A percentile compares a stretch with the other conserved stretches of the same genome.
phyloP scores from a whole-genome alignment of 1,140 invertebrate species.

The Dendrolimus kikuchii region DNA sequence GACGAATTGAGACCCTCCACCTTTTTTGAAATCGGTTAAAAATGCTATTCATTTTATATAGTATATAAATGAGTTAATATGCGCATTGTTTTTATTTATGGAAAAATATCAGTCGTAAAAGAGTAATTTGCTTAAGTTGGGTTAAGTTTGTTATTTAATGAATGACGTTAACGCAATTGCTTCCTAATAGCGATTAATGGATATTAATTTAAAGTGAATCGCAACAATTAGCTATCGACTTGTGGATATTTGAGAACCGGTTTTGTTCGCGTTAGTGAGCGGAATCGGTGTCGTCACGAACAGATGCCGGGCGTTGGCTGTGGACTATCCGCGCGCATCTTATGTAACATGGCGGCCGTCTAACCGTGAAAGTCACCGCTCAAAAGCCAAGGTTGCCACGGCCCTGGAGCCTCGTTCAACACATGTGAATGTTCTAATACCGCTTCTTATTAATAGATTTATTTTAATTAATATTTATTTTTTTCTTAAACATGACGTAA shows the following conservation, averaged over 20 bases:
- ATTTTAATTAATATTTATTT: constrained; percentile 39
- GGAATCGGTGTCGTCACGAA: constrained; percentile 50
- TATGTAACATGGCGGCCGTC: constrained; percentile 58
- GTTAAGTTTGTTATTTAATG: too few species aligned
- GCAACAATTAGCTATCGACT: too few species aligned
- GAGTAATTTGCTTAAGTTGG: too few species aligned
- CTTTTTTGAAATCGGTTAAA: too few species aligned
- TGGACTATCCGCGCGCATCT: constrained; percentile 44
- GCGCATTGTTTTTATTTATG: too few species aligned
- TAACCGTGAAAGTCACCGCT: constrained; percentile 71
- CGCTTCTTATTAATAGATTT: constrained; percentile 32
- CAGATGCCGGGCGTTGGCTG: constrained; percentile 38
- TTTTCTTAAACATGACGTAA: constrained; percentile 53
- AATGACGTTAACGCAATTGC: too few species aligned
- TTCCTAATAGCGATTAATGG: too few species aligned
- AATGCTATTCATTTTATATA: too few species aligned
- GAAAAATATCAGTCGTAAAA: too few species aligned
- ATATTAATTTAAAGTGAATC: too few species aligned
- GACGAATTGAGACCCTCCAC: too few species aligned
- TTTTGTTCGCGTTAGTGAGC: constrained; percentile 32
- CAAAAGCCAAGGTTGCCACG: constrained; percentile 69
- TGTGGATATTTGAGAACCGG: constrained; percentile 6
- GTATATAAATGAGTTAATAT: too few species aligned
- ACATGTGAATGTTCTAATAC: constrained; percentile 57
- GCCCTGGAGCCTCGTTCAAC: constrained; percentile 50